Evolutionary conservation across 2,797 vertebrate species (phyloP).

Genomic region (Xiphorhynchus erythropygius): DNA sequence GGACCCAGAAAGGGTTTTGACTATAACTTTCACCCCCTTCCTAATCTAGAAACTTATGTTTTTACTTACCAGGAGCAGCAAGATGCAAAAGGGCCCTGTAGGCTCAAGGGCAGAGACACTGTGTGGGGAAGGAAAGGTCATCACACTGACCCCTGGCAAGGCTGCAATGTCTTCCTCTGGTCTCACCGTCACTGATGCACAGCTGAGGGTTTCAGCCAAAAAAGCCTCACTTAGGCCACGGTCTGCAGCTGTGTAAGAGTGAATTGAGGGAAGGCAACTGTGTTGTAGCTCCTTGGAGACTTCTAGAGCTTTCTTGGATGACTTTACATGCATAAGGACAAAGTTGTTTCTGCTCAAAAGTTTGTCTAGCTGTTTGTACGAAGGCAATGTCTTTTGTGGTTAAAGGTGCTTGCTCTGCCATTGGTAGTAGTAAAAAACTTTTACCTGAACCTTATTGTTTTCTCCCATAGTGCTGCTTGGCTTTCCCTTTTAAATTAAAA

Average conservation of each 20-base stretch:
- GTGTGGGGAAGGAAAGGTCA: background rate
- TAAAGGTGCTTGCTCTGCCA: background rate
- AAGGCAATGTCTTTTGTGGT: background rate
- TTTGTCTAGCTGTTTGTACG: background rate
- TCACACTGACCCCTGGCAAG: background rate
- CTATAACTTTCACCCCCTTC: background rate
- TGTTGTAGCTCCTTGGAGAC: background rate
- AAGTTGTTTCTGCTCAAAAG: background rate
- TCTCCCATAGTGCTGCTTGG: background rate
- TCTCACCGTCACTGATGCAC: rapidly evolving
- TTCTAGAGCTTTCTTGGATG: background rate
- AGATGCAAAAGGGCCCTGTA: background rate
- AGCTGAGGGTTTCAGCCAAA: background rate
- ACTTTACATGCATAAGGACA: background rate
- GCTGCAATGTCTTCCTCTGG: background rate
- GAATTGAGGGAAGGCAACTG: background rate
- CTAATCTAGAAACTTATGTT: background rate
- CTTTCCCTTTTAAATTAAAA: background rate
- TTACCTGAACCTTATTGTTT: background rate
- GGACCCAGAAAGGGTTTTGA: background rate
- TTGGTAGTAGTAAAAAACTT: background rate
- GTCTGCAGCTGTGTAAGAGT: background rate
- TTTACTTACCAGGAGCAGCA: background rate
- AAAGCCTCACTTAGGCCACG: background rate
- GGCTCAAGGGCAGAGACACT: background rate